Conservation (phyloP, 2,113 vertebrate genomes). For the Phainopepla nitens region DNA sequence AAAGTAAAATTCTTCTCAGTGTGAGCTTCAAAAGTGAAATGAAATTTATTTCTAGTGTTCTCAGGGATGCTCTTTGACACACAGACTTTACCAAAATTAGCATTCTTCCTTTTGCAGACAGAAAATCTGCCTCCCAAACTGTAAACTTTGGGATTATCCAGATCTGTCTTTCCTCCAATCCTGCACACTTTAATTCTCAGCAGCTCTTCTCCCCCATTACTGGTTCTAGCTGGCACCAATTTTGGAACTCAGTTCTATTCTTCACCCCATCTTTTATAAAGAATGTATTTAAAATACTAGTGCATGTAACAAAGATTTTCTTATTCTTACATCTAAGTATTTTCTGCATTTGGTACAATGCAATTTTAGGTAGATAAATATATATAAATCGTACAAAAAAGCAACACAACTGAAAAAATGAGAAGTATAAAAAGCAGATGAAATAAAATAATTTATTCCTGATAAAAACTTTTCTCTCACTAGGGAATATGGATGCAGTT, state of each 20-base stretch:
- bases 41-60: not conserved
- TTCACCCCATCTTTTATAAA: not conserved
- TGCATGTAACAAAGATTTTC: not conserved
- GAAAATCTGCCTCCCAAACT: not conserved
- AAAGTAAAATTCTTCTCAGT: not conserved
- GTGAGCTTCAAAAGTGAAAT: not conserved
- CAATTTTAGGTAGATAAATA: not conserved
- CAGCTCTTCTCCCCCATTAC: not conserved
- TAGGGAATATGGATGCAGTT: not conserved
- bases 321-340: not conserved
- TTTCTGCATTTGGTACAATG: not conserved
- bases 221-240: not conserved
- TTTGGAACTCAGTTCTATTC: not conserved
- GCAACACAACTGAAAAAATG: not conserved
- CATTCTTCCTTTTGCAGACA: not conserved
- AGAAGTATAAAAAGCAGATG: not conserved
- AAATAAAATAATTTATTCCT: not conserved
- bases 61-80: not conserved
- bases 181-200: not conserved
- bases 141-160: not conserved
- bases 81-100: not conserved
- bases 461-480: not conserved
- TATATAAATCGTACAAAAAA: not conserved
- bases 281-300: not conserved
- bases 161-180: not conserved